Conservation (phyloP, 2,888 invertebrate species). For the Eupithecia vulgata region DNA sequence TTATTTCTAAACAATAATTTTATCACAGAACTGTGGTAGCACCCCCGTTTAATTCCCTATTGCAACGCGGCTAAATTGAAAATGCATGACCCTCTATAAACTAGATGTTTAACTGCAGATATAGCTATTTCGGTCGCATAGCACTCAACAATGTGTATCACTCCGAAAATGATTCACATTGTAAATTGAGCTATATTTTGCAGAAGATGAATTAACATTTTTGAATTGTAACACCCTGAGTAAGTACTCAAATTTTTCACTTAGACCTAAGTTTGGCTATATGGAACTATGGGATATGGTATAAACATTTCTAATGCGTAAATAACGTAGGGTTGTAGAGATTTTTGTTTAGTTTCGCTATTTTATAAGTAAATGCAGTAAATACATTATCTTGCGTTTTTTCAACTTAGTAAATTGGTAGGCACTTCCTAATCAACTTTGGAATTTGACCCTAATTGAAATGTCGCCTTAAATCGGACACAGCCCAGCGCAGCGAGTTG, state of each 20-base stretch:
- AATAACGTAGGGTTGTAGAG: no score
- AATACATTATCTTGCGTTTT: no score
- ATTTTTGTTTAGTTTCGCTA: no score
- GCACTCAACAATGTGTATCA: slow-evolving; percentile 1
- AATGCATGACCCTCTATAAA: slow-evolving; percentile 38
- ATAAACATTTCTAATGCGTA: no score
- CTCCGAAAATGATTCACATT: not conserved
- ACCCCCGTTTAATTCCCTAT: slow-evolving; percentile 31
- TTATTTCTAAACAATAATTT: not conserved
- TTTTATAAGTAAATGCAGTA: no score
- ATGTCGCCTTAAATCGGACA: no score
- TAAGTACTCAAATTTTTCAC: not conserved
- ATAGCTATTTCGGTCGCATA: slow-evolving; percentile 34
- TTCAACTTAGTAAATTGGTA: no score
- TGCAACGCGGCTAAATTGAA: slow-evolving; percentile 40
- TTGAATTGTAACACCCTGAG: not conserved
- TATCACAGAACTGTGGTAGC: slow-evolving; percentile 3
- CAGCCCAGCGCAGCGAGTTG: no score
- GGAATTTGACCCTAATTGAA: no score
- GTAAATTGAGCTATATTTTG: not conserved
- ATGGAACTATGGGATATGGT: no score
- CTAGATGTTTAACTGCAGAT: slow-evolving; percentile 40
- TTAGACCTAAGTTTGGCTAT: no score
- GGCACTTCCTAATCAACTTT: no score
- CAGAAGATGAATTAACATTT: not conserved